Evolutionary conservation across 2,797 vertebrate genomes (phyloP), one percentile per base, ranked within the genome.

Genomic region (Eulemur coronatus): DNA sequence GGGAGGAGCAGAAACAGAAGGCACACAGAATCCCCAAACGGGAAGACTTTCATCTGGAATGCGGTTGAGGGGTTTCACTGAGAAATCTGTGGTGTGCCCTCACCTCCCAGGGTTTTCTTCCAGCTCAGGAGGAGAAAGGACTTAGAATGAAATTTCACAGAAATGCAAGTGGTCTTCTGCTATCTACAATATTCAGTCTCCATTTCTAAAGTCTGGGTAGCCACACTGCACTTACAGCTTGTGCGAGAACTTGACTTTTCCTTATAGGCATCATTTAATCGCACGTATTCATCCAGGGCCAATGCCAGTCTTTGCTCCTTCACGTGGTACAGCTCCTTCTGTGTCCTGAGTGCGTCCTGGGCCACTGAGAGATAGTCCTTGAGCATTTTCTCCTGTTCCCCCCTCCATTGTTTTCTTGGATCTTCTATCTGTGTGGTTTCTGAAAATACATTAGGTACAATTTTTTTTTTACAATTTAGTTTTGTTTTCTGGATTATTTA

Each of bases 371-470:
- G 98, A 84, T 99, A 99, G 97, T 99, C 99, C 97, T 99, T 99
- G 78, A 99, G 98, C 99, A 99, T 99, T 79, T 98, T 98, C 97
- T 99, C 99, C 98, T 99, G 99, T 50, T 99, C 99, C 76, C 98
- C 98, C 24, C 99, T 97, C 99, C 99, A 99, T 96, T 99, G 98
- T 48, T 99, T 99, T 55, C 99, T 98, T 30, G 99, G 99, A 96
- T 99, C 99, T 98, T 99, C 99, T 97, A 99, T 99, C 97, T 99
- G 99, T 13, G 99, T 99, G 85, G 98, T 99, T 98, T 99, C 99
- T 99, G 96, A 92, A 97, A 98, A 11, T 20, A 97, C 18, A 87
- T 1, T 14, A 76, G 84, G 84, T 28, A 20, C 95, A 48, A 94
- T 63, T 63, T 63, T 28, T 75, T 63, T 30, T 67, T 84, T 5